A percentile compares a stretch with the other conserved stretches of the same genome.
Conservation (phyloP, 2,888 invertebrate genomes). For the Agriotes lineatus region DNA sequence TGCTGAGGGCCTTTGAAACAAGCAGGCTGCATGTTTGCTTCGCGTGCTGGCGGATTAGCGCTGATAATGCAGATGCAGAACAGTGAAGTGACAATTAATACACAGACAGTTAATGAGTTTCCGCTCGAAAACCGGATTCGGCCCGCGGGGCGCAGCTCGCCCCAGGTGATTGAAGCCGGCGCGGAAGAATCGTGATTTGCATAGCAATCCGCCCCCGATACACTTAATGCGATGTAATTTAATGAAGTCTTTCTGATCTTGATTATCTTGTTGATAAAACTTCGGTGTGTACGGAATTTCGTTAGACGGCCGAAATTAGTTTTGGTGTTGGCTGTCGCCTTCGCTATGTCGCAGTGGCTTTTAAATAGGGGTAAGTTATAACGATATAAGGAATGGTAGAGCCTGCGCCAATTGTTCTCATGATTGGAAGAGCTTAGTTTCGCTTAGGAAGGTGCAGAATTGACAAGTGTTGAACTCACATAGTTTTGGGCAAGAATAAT, state of each 20-base stretch:
- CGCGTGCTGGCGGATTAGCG: slow-evolving; percentile 6
- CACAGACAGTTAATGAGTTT: slow-evolving; percentile 20
- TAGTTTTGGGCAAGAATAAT: too few species aligned
- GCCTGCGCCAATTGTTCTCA: too few species aligned
- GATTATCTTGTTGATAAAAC: slow-evolving; percentile 46
- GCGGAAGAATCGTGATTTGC: slow-evolving; percentile 42
- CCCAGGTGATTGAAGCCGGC: slow-evolving; percentile 31
- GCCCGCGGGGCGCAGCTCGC: slow-evolving; percentile 18
- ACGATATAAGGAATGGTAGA: too few species aligned
- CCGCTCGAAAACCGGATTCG: slow-evolving; percentile 24
- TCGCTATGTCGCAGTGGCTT: too few species aligned
- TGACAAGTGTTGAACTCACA: too few species aligned
- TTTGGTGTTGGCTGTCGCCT: not conserved
- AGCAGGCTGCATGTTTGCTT: not conserved
- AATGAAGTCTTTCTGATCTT: slow-evolving; percentile 44
- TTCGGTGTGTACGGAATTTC: slow-evolving; percentile 23
- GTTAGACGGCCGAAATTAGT: slow-evolving; percentile 1
- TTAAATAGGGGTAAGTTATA: too few species aligned
- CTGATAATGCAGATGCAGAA: slow-evolving; percentile 17
- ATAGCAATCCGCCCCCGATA: slow-evolving; percentile 38
- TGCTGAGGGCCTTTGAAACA: not conserved
- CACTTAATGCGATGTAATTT: slow-evolving; percentile 38
- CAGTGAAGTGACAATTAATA: slow-evolving; percentile 26
- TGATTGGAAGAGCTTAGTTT: too few species aligned
- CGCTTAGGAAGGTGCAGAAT: too few species aligned